These are phyloP conservation scores for Magallana gigas DNA, from an alignment of 1,140 invertebrate genomes.

Conservation along the genomic window DNA sequence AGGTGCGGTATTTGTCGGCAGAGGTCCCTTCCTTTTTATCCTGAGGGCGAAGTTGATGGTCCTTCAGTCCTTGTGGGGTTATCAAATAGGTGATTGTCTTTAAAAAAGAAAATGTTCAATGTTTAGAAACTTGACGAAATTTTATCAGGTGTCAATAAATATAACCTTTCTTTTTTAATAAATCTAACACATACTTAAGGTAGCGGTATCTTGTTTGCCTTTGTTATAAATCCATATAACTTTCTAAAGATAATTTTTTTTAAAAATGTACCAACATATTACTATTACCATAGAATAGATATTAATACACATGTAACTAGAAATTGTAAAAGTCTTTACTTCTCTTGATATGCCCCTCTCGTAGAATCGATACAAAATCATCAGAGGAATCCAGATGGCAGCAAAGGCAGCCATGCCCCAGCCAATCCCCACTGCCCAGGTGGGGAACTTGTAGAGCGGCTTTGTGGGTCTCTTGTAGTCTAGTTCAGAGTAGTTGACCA, in stretches of 20 bases:
- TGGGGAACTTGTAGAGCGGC: constrained; percentile 80
- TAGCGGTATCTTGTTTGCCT: no score
- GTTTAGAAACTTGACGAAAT: no score
- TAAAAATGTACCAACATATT: no score
- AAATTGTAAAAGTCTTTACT: constrained; percentile 48
- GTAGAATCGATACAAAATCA: constrained; percentile 80
- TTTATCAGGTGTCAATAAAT: no score
- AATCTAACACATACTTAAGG: no score
- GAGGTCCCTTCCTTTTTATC: constrained; percentile 42
- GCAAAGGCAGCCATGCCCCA: constrained; percentile 82
- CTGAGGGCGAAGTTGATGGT: constrained; percentile 70
- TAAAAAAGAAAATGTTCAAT: constrained; percentile 13
- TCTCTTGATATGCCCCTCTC: constrained; percentile 55
- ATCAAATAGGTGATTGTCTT: constrained; percentile 63
- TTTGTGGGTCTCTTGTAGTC: constrained; percentile 65
- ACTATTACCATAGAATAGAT: no score
- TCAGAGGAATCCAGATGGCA: constrained; percentile 82
- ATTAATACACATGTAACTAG: no score
- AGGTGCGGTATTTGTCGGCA: not conserved
- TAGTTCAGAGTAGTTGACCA: constrained; percentile 85
- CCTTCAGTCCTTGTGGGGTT: constrained; percentile 65
- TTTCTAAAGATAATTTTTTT: no score
- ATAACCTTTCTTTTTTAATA: no score
- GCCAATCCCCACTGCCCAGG: constrained; percentile 83
- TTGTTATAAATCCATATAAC: no score